Conservation (phyloP, 2,888 invertebrate genomes). For the Noctua fimbriata region DNA sequence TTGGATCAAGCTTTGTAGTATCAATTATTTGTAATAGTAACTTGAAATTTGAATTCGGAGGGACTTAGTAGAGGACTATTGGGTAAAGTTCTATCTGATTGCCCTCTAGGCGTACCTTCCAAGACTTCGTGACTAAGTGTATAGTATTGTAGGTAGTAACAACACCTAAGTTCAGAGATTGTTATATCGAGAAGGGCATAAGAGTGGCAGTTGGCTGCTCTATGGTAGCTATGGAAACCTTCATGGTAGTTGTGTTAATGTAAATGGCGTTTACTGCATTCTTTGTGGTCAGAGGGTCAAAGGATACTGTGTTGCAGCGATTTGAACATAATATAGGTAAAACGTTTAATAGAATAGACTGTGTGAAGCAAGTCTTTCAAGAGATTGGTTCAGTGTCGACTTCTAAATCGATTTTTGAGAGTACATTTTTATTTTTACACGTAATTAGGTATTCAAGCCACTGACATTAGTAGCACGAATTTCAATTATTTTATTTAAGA, state of each 20-base stretch:
- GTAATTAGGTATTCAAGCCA: neutral
- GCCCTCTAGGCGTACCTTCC: conserved; percentile 44
- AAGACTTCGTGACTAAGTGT: conserved; percentile 50
- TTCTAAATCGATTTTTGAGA: neutral
- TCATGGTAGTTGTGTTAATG: conserved; percentile 18
- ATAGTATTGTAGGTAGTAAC: conserved; percentile 23
- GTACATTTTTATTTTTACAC: neutral
- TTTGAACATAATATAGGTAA: neutral
- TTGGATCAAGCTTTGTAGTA: conserved; percentile 11
- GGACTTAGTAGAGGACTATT: conserved; percentile 25
- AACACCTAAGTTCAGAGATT: conserved; percentile 57
- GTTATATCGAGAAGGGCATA: conserved; percentile 60
- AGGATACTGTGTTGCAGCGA: conserved; percentile 14
- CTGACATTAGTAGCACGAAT: neutral
- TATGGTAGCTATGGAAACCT: conserved; percentile 19
- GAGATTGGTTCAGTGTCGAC: neutral
- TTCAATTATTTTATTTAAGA: neutral
- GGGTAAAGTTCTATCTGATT: conserved; percentile 33
- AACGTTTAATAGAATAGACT: neutral
- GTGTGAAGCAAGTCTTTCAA: no score
- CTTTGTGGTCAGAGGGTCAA: conserved; percentile 40
- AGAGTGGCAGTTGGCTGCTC: conserved; percentile 23
- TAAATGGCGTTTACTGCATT: conserved; percentile 37
- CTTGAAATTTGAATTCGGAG: conserved; percentile 39
- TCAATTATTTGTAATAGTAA: conserved; percentile 19